Base-by-base conservation (phyloP, 2,797 vertebrate genomes). In the Anguilla pacifica region DNA sequence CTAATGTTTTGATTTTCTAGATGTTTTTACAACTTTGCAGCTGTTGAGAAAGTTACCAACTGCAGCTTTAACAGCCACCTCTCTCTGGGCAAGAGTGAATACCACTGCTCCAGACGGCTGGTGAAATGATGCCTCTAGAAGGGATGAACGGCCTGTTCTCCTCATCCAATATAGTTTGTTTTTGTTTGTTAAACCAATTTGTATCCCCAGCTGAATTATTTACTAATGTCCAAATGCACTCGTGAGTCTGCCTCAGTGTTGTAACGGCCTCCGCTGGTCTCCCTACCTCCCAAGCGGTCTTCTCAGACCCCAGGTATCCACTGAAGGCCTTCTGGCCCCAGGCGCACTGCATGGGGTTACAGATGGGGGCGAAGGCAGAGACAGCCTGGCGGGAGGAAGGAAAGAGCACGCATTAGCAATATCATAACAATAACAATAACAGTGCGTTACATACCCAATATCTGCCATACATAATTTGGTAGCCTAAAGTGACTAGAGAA, bases 241-340 rank as follows among this genome's bases (percentile, higher is more conserved):
- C 1, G 64, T 7, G 64, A n/a, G 64, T n/a, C 64, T 10, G 6
- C 28, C 64, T 70, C 64, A n/a, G 9, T 70, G 64, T 15, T 70
- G 74, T 1, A 43, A 25, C 5, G 19, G 7, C 19, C 57, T n/a
- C 13, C 10, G 28, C 25, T 39, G n/a, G 51, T 25, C 61, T 83
- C 31, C 64, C 64, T 92, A 99, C 98, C 98, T 99, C 97, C 98
- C 98, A 99, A 2, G 96, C 96, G 88, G 93, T 94, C 89, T 96
- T 90, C 89, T 99, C 97, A 9, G 97, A 79, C 88, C 98, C 98
- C 90, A 99, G 96, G 91, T 99, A 99, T 51, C 98, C 98, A 0
- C 94, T 86, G 67, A 99, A 97, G 51, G 97, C 98, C 87, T 99
- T 99, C 95, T 98, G 98, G 19, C 98, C 98, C 98, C 98, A 99